Conservation (phyloP, 2,113 vertebrate genomes). For the Pantherophis guttatus region DNA sequence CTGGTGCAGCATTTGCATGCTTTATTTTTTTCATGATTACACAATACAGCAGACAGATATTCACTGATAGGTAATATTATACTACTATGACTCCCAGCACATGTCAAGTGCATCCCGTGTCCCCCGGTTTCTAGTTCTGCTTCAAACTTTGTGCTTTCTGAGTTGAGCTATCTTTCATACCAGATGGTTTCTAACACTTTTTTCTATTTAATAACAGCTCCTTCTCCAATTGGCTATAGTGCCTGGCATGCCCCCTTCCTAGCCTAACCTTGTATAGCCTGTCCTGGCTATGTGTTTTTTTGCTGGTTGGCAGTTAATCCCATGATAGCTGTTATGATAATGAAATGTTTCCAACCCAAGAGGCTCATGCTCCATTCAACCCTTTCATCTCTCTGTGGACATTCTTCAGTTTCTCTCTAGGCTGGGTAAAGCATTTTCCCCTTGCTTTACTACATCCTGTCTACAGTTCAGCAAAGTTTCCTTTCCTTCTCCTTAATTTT, state of each 20-base stretch:
- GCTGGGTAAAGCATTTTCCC: background rate
- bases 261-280: background rate
- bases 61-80: background rate
- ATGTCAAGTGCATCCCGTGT: background rate
- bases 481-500: background rate
- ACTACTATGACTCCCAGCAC: background rate
- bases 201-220: background rate
- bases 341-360: background rate
- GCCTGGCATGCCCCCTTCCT: background rate
- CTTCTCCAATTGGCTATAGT: background rate
- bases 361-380: background rate
- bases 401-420: background rate
- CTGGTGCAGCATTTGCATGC: background rate
- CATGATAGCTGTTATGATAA: background rate
- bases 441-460: background rate
- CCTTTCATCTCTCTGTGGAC: background rate
- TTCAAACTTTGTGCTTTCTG: background rate
- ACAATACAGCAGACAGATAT: background rate
- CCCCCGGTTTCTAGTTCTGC: background rate
- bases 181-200: background rate
- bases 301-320: background rate
- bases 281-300: background rate
- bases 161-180: background rate
- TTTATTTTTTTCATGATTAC: background rate
- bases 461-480: background rate